Percentiles rank a stretch among this genome's conserved stretches.
Evolutionary conservation across 2,113 vertebrate genomes (phyloP).

Genomic region (Trematocara nigrifrons): DNA sequence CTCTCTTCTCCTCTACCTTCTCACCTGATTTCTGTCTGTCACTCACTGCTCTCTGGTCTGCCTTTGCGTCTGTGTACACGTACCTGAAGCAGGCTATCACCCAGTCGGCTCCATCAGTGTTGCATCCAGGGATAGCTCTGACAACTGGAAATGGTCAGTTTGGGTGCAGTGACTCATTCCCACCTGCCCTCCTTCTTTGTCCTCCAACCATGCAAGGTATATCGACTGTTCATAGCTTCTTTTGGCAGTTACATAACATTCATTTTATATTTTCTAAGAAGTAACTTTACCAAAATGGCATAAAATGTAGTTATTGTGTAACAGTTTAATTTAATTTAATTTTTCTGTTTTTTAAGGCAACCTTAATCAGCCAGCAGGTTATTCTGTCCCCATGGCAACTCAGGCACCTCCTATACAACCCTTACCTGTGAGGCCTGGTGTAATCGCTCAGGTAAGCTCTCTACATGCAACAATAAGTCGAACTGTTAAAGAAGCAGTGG

Average conservation of each 20-base stretch:
- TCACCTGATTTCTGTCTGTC: not conserved
- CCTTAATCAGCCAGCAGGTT: constrained; percentile 84
- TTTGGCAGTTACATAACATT: not conserved
- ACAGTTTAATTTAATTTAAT: not conserved
- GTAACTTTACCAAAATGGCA: not conserved
- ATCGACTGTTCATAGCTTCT: not conserved
- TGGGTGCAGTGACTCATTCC: constrained; percentile 91
- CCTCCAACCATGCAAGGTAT: constrained; percentile 92
- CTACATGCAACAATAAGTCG: not conserved
- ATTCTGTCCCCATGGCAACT: constrained; percentile 87
- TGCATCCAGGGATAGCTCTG: constrained; percentile 90
- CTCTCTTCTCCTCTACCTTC: not conserved
- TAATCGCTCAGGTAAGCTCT: constrained; percentile 85
- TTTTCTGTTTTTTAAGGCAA: constrained; percentile 54
- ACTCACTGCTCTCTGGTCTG: not conserved
- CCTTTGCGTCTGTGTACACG: not conserved
- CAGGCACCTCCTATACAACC: constrained; percentile 89
- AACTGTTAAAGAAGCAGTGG: not conserved
- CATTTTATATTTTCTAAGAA: not conserved
- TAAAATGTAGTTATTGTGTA: not conserved
- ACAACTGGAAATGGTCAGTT: constrained; percentile 87
- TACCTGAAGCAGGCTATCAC: constrained; percentile 78
- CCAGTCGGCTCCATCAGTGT: constrained; percentile 83
- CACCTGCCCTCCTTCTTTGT: constrained; percentile 90
- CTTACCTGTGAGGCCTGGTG: constrained; percentile 86